A percentile compares a stretch with the other conserved stretches of the same genome.
These are phyloP conservation scores for Ischnura elegans DNA, from an alignment of 2,888 invertebrate genomes.

Conservation along the genomic window DNA sequence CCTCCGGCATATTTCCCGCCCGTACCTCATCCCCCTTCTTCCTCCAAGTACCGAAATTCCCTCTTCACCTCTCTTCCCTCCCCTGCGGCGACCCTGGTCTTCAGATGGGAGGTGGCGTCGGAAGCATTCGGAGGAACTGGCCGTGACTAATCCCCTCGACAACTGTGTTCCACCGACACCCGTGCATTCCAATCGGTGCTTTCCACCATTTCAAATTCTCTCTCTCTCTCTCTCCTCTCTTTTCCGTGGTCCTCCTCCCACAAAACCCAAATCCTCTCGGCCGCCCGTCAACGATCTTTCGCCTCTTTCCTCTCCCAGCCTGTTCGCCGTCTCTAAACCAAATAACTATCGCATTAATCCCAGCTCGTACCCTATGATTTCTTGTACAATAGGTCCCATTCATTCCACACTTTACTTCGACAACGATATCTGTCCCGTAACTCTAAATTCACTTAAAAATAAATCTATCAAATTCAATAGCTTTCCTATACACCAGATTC, in stretches of 20 bases:
- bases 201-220: not conserved
- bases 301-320: not conserved
- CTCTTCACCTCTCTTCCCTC: not conserved
- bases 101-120: not conserved
- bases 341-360: too few species aligned
- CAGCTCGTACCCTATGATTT: too few species aligned
- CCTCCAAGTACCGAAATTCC: not conserved
- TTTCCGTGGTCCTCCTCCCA: too few species aligned
- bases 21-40: not conserved
- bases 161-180: slow-evolving; percentile 17
- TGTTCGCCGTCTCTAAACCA: not conserved
- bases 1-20: too few species aligned
- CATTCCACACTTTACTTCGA: too few species aligned
- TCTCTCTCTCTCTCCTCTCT: not conserved
- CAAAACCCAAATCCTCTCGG: not conserved
- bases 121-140: slow-evolving; percentile 35
- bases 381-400: too few species aligned
- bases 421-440: too few species aligned
- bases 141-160: slow-evolving; percentile 37
- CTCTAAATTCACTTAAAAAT: too few species aligned
- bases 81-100: not conserved
- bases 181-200: not conserved
- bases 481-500: too few species aligned
- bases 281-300: not conserved
- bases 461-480: too few species aligned